Base-by-base conservation (phyloP, 2,113 vertebrate species). In the Sinocyclocheilus rhinocerous region DNA sequence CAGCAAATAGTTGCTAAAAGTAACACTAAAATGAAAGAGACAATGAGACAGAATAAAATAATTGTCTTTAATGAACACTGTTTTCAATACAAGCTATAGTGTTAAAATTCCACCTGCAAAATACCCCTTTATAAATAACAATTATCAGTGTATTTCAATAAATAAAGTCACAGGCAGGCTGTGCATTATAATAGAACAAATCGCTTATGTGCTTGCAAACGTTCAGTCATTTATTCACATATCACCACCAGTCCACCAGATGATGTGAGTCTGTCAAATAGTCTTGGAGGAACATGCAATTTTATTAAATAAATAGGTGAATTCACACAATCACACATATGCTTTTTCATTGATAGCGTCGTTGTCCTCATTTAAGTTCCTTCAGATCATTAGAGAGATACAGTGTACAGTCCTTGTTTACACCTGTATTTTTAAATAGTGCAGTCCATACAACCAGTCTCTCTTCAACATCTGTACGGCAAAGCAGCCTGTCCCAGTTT, bases 401-500 rank as follows among this genome's bases (percentile, higher is more conserved):
- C 65, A 45, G 20, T 59, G 57, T n/a, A 59, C 57, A n/a, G 57
- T 80, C 69, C 36, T 76, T 9, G 26, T 78, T 57, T 33, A 24
- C 22, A 42, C 33, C 33, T 26, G 45, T 16, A 4, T 63, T 26
- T 33, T 33, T 55, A 70, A 69, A 33, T 70, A 33, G 39, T 16
- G 0, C 29, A 48, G 24, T 77, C 4, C 18, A 50, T 15, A 52
- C 29, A 69, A 42, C 42, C 42, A 42, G 42, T 50, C 20, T 33
- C 36, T 59, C 76, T 57, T 95, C 92, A 95, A 91, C 93, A 95
- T 52, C 89, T 90, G 83, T 94, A 94, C 0, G 93, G 93, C 67
- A 95, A 86, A 0, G 92, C 88, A 0, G 93, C 90, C 87, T 92
- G 93, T 79, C 93, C 94, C 89, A 94, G 89, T 89, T 90, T 93